Conservation (phyloP, 2,888 invertebrate genomes). For the Maniola hyperantus region DNA sequence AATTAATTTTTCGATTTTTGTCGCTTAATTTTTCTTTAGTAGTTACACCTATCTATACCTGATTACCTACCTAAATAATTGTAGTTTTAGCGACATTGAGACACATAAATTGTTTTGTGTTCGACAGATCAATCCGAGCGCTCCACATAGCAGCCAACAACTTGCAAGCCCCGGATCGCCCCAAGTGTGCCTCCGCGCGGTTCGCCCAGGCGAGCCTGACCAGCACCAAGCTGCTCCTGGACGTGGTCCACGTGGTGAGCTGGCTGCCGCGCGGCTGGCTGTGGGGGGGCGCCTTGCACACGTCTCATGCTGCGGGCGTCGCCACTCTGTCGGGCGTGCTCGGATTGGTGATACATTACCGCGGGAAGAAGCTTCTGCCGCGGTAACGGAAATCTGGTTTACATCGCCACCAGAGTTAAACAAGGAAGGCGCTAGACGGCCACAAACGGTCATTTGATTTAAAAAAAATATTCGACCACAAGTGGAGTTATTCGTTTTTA, state of each 20-base stretch:
- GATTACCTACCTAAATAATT: neutral
- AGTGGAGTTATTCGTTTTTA: too few relatives aligned
- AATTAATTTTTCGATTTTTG: too few relatives aligned
- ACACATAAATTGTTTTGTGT: neutral
- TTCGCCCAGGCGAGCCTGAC: slow-evolving; percentile 65
- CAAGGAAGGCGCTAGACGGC: too few relatives aligned
- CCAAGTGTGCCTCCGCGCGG: slow-evolving; percentile 64
- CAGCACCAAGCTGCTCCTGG: slow-evolving; percentile 76
- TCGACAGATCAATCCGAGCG: slow-evolving; percentile 64
- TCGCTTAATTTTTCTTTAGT: too few relatives aligned
- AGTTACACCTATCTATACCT: neutral
- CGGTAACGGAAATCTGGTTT: slow-evolving; percentile 33
- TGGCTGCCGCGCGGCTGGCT: slow-evolving; percentile 90
- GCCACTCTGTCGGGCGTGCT: slow-evolving; percentile 63
- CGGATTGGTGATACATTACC: slow-evolving; percentile 64
- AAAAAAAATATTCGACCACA: too few relatives aligned
- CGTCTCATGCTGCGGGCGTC: slow-evolving; percentile 54
- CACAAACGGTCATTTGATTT: too few relatives aligned
- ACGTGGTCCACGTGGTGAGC: slow-evolving; percentile 90
- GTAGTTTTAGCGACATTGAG: neutral
- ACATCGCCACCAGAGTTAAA: neutral
- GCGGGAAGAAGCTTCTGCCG: slow-evolving; percentile 57
- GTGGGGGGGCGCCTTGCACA: slow-evolving; percentile 87
- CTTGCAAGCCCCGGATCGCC: slow-evolving; percentile 50
- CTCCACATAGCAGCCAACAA: slow-evolving; percentile 55